Conservation (phyloP, 2,113 vertebrate species). For the Epinephelus lanceolatus region DNA sequence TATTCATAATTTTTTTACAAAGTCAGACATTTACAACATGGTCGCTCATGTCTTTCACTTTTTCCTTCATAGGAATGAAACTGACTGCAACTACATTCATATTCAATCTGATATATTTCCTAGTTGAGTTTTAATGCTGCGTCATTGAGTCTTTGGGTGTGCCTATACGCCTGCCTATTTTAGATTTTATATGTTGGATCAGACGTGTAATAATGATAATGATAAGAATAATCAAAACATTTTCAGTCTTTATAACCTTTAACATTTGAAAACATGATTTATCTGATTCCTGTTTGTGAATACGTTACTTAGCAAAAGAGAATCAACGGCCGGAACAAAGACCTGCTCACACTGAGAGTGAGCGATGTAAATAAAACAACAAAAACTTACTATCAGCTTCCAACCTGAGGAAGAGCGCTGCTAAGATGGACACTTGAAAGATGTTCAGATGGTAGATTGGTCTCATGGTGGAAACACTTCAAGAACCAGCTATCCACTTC, state of each 20-base stretch:
- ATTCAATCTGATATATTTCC: not conserved
- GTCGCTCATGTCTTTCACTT: not conserved
- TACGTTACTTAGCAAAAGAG: rapidly evolving
- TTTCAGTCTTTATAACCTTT: not conserved
- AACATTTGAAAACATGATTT: not conserved
- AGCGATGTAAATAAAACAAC: not conserved
- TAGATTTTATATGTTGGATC: not conserved
- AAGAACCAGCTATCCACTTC: not conserved
- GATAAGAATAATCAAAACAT: not conserved
- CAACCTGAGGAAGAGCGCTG: not conserved
- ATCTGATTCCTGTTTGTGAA: not conserved
- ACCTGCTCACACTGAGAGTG: not conserved
- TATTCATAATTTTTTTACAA: not conserved
- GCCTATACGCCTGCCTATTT: not conserved
- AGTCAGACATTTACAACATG: not conserved
- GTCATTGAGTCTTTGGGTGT: not conserved
- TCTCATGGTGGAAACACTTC: slow-evolving; percentile 24
- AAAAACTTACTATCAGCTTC: slow-evolving; percentile 47
- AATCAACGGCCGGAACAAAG: not conserved
- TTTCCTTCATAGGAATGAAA: not conserved
- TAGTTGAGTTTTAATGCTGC: not conserved
- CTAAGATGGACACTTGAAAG: slow-evolving; percentile 7
- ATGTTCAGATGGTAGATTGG: not conserved
- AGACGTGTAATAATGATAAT: not conserved
- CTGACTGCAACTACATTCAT: not conserved